phyloP scores from a whole-genome alignment of 2,797 vertebrate species.

The Scomberomorus guttatus region DNA sequence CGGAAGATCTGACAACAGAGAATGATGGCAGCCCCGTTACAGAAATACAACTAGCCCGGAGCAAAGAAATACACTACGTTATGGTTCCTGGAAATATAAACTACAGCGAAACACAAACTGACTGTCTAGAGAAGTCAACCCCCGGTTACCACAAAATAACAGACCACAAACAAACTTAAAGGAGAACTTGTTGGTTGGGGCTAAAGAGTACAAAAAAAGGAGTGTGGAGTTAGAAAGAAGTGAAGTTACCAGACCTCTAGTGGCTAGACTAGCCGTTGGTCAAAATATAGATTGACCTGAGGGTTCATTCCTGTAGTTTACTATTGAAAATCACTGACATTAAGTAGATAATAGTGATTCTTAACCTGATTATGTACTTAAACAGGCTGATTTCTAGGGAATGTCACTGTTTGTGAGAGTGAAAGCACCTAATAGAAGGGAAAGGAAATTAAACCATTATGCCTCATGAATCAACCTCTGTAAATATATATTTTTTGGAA shows the following conservation, averaged over 20 bases:
- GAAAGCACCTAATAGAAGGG: background rate
- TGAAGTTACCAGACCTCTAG: too few relatives aligned
- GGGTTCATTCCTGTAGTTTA: constrained; percentile 24
- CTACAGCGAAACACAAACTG: constrained; percentile 26
- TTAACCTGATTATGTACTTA: constrained; percentile 14
- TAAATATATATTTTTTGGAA: background rate
- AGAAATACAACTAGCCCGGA: constrained; percentile 16
- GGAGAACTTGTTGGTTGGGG: too few relatives aligned
- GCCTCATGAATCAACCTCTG: constrained; percentile 29
- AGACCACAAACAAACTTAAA: background rate
- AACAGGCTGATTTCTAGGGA: constrained; percentile 5
- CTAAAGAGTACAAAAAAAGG: too few relatives aligned
- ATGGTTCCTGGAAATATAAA: constrained; percentile 30
- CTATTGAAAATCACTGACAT: constrained; percentile 13
- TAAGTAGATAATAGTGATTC: constrained; percentile 9
- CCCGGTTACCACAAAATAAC: background rate
- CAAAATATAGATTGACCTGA: constrained; percentile 16
- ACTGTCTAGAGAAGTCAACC: constrained; percentile 7
- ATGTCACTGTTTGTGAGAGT: background rate
- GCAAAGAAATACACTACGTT: constrained; percentile 16
- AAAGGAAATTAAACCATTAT: constrained; percentile 36
- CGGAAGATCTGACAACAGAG: constrained; percentile 93
- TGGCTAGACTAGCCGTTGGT: background rate
- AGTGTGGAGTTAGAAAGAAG: too few relatives aligned
- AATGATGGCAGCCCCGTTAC: constrained; percentile 44